A percentile compares a stretch with the other conserved stretches of the same genome.
phyloP scores from a whole-genome alignment of 1,140 invertebrate species.

The Probaryconus sp. region DNA sequence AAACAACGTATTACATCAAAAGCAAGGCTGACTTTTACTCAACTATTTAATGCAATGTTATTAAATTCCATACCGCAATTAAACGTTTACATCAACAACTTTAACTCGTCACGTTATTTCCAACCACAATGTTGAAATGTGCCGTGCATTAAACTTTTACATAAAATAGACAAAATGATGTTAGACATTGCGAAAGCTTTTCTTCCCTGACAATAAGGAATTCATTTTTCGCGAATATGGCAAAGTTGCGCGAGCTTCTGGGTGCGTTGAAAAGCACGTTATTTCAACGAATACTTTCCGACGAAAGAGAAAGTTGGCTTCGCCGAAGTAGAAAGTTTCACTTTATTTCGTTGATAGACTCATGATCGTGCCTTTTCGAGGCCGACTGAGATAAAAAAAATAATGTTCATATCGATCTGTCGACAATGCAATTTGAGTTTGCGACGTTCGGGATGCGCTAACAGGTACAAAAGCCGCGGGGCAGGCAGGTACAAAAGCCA shows the following conservation, averaged over 20 bases:
- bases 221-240: background rate
- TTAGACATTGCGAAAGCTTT: too few relatives aligned
- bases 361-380: slow-evolving; percentile 50
- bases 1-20: too few relatives aligned
- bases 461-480: slow-evolving; percentile 51
- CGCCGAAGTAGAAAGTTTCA: slow-evolving; percentile 47
- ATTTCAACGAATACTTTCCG: slow-evolving; percentile 37
- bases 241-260: slow-evolving; percentile 37
- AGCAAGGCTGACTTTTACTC: too few relatives aligned
- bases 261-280: slow-evolving; percentile 28
- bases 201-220: slow-evolving; percentile 14
- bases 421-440: slow-evolving; percentile 54
- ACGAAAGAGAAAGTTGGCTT: slow-evolving; percentile 53
- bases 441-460: slow-evolving; percentile 33
- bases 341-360: slow-evolving; percentile 54
- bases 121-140: too few relatives aligned
- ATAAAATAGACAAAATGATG: too few relatives aligned
- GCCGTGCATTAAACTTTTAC: too few relatives aligned
- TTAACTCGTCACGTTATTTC: too few relatives aligned
- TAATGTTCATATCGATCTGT: slow-evolving; percentile 54
- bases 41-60: too few relatives aligned
- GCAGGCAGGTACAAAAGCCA: slow-evolving; percentile 18
- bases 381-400: slow-evolving; percentile 34
- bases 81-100: too few relatives aligned
- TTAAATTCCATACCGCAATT: too few relatives aligned